Conservation (phyloP, 2,797 vertebrate genomes). For the Acipenser ruthenus region DNA sequence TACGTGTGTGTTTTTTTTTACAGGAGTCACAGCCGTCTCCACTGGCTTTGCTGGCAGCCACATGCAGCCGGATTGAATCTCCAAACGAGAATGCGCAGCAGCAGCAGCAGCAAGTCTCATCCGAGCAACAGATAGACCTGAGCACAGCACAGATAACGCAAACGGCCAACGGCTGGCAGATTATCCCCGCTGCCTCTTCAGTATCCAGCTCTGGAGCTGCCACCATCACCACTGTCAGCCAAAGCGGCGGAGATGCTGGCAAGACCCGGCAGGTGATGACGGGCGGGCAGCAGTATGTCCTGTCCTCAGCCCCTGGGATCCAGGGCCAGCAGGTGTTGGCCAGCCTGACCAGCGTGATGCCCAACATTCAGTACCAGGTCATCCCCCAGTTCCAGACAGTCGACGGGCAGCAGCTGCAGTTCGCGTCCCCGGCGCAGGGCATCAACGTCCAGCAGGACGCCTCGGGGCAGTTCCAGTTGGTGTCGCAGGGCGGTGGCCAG, state of each 20-base stretch:
- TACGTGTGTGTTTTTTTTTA: too few relatives aligned
- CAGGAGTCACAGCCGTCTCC: conserved; percentile 92
- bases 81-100: conserved; percentile 74
- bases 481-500: conserved; percentile 69
- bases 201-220: conserved; percentile 48
- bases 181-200: conserved; percentile 63
- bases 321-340: conserved; percentile 87
- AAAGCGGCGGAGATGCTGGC: conserved; percentile 43
- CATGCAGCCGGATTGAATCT: conserved; percentile 92
- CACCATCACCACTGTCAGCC: conserved; percentile 49
- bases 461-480: conserved; percentile 58
- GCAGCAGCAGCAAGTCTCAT: conserved; percentile 58
- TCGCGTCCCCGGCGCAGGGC: conserved; percentile 60
- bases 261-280: conserved; percentile 50
- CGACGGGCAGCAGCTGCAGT: conserved; percentile 87
- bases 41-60: conserved; percentile 88
- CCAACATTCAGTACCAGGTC: conserved; percentile 95
- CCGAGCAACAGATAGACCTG: conserved; percentile 70
- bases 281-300: conserved; percentile 77
- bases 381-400: conserved; percentile 94
- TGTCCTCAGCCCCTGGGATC: conserved; percentile 70
- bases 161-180: conserved; percentile 85
- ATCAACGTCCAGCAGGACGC: conserved; percentile 49
- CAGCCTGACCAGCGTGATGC: conserved; percentile 76
- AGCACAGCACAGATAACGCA: conserved; percentile 73